Percentiles rank a stretch among this genome's conserved stretches.
Evolutionary conservation across 1,140 invertebrate genomes (phyloP).

Genomic region (Microplitis mediator): DNA sequence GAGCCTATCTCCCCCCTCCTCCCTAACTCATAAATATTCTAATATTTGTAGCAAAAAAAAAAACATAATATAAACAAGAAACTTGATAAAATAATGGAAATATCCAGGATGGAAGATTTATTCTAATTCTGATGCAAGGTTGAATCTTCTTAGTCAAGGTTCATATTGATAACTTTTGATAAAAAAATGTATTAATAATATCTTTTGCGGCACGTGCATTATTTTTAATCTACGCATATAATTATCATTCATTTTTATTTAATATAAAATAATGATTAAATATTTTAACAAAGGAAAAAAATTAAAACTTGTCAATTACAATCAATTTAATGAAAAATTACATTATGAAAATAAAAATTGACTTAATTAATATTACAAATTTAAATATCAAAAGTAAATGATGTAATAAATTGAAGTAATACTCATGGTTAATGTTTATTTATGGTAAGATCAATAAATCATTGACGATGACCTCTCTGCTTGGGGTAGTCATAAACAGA

Average conservation of each 20-base stretch:
- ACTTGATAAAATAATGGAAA: slow-evolving; percentile 4
- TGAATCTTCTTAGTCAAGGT: neutral
- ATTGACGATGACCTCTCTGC: slow-evolving; percentile 38
- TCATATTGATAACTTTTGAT: slow-evolving; percentile 6
- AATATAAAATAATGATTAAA: neutral
- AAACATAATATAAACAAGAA: neutral
- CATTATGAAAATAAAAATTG: too few relatives aligned
- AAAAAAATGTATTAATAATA: neutral
- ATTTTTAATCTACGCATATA: neutral
- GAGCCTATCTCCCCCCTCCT: too few relatives aligned
- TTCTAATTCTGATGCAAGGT: neutral
- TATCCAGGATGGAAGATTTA: slow-evolving; percentile 1
- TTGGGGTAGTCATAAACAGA: slow-evolving; percentile 39
- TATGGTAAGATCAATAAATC: slow-evolving; percentile 19
- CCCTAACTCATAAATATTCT: too few relatives aligned
- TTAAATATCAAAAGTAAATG: too few relatives aligned
- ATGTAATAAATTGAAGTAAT: neutral
- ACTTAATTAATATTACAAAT: too few relatives aligned
- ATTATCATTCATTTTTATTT: neutral
- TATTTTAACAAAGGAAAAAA: neutral
- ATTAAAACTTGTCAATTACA: neutral
- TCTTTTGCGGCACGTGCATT: neutral
- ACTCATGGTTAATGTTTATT: neutral
- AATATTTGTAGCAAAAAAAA: neutral
- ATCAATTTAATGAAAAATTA: too few relatives aligned